These are phyloP conservation scores for Dysidea cf. avara DNA, from an alignment of 37 sponge, comb jelly and placozoan species.

Conservation along the genomic window DNA sequence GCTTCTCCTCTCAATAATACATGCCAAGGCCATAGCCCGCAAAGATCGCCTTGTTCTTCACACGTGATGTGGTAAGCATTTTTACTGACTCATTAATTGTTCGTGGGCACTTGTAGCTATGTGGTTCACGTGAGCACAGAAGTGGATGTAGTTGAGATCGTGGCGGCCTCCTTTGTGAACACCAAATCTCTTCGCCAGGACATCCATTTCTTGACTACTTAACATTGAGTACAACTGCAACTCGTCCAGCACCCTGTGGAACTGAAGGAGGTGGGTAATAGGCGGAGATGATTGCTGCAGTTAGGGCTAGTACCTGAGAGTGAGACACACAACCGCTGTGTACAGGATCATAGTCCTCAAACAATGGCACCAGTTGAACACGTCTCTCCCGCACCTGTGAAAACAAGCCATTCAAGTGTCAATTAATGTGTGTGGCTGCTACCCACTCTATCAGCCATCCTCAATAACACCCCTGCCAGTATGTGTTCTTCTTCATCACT, in stretches of 20 bases:
- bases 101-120: too few relatives aligned
- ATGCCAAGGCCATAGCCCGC: too few relatives aligned
- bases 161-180: constrained; percentile 72
- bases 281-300: neutral
- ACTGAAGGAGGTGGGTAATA: constrained; percentile 40
- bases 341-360: constrained; percentile 90
- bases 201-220: constrained; percentile 67
- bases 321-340: constrained; percentile 84
- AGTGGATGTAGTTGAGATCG: constrained; percentile 89
- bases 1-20: too few relatives aligned
- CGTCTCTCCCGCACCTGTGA: constrained; percentile 77
- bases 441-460: constrained; percentile 76
- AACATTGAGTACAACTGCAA: constrained; percentile 58
- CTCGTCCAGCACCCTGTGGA: constrained; percentile 86
- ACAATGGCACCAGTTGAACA: constrained; percentile 81
- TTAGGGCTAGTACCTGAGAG: constrained; percentile 55
- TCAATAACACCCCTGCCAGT: constrained; percentile 51
- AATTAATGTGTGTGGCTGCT: neutral
- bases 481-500: constrained; percentile 61
- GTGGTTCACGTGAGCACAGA: too few relatives aligned
- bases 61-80: too few relatives aligned
- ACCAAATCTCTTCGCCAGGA: constrained; percentile 72
- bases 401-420: constrained; percentile 2
- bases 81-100: too few relatives aligned
- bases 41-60: too few relatives aligned